These are phyloP conservation scores for Phthorimaea operculella DNA, from an alignment of 1,140 invertebrate genomes.

Conservation along the genomic window DNA sequence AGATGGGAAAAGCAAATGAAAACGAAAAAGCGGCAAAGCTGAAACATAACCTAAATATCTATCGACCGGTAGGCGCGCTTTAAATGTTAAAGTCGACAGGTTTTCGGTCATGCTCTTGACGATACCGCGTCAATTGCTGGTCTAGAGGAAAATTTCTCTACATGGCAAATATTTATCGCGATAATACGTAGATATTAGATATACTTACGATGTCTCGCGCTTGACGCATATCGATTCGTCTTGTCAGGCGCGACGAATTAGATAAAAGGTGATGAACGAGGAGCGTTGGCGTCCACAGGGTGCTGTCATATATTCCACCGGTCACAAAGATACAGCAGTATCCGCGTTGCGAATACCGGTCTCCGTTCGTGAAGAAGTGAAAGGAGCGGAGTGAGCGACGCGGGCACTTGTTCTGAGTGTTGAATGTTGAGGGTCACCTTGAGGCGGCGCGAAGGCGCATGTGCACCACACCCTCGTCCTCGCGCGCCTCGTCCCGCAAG, in stretches of 20 bases:
- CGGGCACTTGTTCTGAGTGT: slow-evolving; percentile 37
- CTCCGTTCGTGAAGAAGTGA: slow-evolving; percentile 50
- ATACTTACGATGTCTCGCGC: slow-evolving; percentile 59
- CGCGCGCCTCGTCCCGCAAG: slow-evolving; percentile 19
- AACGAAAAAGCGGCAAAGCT: not conserved
- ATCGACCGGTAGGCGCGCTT: not conserved
- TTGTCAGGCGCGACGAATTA: slow-evolving; percentile 56
- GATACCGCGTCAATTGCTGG: not conserved
- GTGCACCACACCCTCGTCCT: slow-evolving; percentile 61
- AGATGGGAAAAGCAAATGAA: not conserved
- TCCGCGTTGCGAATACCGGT: slow-evolving; percentile 50
- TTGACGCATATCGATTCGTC: slow-evolving; percentile 65
- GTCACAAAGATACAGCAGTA: slow-evolving; percentile 36
- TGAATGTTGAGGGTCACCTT: slow-evolving; percentile 52
- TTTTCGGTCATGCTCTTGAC: not conserved
- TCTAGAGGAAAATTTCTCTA: slow-evolving; percentile 24
- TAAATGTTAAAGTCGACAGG: not conserved
- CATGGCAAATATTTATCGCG: slow-evolving; percentile 39
- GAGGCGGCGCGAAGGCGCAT: slow-evolving; percentile 52
- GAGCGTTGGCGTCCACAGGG: slow-evolving; percentile 61
- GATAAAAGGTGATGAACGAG: slow-evolving; percentile 63
- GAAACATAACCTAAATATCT: not conserved
- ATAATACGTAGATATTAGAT: slow-evolving; percentile 15
- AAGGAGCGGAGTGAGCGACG: slow-evolving; percentile 45
- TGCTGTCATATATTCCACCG: slow-evolving; percentile 58